Evolutionary conservation across 1,140 invertebrate species (phyloP).

Genomic region (Goniozus legneri): DNA sequence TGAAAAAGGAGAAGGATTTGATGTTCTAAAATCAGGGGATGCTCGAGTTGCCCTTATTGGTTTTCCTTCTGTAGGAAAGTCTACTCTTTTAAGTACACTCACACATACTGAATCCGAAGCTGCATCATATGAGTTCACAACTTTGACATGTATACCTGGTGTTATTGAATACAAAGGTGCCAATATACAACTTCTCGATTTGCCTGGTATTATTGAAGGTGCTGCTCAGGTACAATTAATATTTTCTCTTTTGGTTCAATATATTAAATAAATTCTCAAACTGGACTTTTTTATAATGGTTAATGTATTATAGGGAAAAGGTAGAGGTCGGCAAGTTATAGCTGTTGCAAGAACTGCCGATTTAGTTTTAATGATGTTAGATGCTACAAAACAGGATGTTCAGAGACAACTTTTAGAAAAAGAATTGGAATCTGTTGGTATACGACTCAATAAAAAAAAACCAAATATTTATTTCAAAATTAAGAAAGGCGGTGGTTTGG

Average conservation of each 20-base stretch:
- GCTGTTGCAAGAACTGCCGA: slow-evolving; percentile 96
- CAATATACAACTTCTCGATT: slow-evolving; percentile 96
- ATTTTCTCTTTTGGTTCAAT: background rate
- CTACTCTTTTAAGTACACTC: slow-evolving; percentile 87
- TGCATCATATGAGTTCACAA: slow-evolving; percentile 98
- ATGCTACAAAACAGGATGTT: slow-evolving; percentile 95
- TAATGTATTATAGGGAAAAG: slow-evolving; percentile 41
- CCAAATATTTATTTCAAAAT: slow-evolving; percentile 99
- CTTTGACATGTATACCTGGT: slow-evolving; percentile 98
- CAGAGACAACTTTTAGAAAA: slow-evolving; percentile 86
- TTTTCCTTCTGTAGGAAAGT: slow-evolving; percentile 96
- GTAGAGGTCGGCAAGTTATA: slow-evolving; percentile 73
- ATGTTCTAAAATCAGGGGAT: slow-evolving; percentile 99
- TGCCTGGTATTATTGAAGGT: slow-evolving; percentile 97
- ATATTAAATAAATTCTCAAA: background rate
- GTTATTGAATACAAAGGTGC: slow-evolving; percentile 98
- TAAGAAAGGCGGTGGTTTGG: slow-evolving; percentile 97
- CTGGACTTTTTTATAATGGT: background rate
- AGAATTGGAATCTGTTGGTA: slow-evolving; percentile 95
- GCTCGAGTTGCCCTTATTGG: slow-evolving; percentile 97
- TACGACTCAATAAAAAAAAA: slow-evolving; percentile 88
- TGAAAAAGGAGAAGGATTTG: slow-evolving; percentile 99
- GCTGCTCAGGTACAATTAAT: slow-evolving; percentile 71
- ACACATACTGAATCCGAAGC: slow-evolving; percentile 94
- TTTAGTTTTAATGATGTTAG: slow-evolving; percentile 97